Percentiles rank a stretch among this genome's conserved stretches.
Conservation (phyloP, 1,140 invertebrate species). For the Hestina assimilis region DNA sequence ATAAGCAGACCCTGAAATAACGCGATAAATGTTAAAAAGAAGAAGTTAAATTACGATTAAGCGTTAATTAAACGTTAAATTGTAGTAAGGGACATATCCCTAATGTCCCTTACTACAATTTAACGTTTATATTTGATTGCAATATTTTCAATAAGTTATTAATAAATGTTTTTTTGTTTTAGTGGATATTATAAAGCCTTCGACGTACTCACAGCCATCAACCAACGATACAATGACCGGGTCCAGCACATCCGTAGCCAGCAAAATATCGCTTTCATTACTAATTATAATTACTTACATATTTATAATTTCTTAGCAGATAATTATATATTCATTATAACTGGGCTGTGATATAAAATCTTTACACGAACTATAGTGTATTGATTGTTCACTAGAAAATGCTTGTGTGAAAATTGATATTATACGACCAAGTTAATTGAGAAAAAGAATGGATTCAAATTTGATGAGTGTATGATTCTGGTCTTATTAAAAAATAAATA, state of each 20-base stretch:
- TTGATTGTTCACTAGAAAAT: conserved; percentile 28
- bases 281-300: conserved; percentile 10
- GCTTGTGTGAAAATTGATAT: conserved; percentile 11
- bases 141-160: not conserved
- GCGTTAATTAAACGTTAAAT: no score
- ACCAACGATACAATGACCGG: conserved; percentile 35
- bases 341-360: conserved; percentile 72
- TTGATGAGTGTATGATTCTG: conserved; percentile 7
- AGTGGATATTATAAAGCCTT: conserved; percentile 50
- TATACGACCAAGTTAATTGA: conserved; percentile 20
- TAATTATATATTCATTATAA: conserved; percentile 36
- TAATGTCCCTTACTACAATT: no score
- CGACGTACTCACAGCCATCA: conserved; percentile 27
- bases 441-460: conserved; percentile 6
- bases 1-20: no score
- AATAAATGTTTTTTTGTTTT: conserved; percentile 30
- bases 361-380: conserved; percentile 29
- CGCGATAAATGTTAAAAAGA: no score
- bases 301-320: conserved; percentile 21
- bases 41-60: no score
- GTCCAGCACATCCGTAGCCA: conserved; percentile 34
- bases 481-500: not conserved
- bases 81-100: no score
- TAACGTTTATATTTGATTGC: no score
- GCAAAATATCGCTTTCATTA: conserved; percentile 6